These are phyloP conservation scores for Lithobates sylvaticus DNA, from an alignment of 2,797 vertebrate species.

Conservation along the genomic window DNA sequence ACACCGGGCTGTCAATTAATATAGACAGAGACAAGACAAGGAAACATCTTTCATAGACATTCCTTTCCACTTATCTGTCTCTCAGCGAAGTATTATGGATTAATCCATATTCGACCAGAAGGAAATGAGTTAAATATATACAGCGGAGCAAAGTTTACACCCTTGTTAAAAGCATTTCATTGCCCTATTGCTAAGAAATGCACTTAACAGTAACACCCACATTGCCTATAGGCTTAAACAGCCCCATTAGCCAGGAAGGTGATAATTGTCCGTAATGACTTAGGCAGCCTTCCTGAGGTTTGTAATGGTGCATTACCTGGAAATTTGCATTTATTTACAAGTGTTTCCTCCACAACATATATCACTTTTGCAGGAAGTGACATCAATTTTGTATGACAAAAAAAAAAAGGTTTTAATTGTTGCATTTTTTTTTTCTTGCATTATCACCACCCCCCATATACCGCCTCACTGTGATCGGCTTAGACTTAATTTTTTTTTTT, in stretches of 20 bases:
- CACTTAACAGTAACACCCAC: slow-evolving; percentile 19
- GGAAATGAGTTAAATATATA: slow-evolving; percentile 47
- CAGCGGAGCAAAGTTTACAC: slow-evolving; percentile 15
- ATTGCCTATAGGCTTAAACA: slow-evolving; percentile 25
- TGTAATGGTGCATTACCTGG: slow-evolving; percentile 49
- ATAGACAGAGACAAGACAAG: no score
- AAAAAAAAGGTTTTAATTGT: slow-evolving; percentile 8
- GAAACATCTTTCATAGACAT: no score
- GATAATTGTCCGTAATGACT: accelerated
- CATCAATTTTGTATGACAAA: slow-evolving; percentile 59
- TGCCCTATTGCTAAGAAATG: slow-evolving; percentile 46
- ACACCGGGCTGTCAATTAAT: no score
- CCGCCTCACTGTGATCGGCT: slow-evolving; percentile 49
- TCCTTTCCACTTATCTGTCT: no score
- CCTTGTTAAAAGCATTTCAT: slow-evolving; percentile 44
- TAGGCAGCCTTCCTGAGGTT: neutral
- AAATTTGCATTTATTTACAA: slow-evolving; percentile 34
- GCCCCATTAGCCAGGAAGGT: neutral
- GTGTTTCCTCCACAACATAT: slow-evolving; percentile 40
- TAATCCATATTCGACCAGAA: neutral
- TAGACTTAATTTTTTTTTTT: slow-evolving; percentile 66
- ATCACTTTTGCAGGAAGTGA: slow-evolving; percentile 62
- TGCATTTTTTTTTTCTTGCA: slow-evolving; percentile 62
- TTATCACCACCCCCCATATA: slow-evolving; percentile 13
- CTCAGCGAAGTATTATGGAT: no score